phyloP scores from a whole-genome alignment of 2,888 invertebrate species.

The Molorchus minor region DNA sequence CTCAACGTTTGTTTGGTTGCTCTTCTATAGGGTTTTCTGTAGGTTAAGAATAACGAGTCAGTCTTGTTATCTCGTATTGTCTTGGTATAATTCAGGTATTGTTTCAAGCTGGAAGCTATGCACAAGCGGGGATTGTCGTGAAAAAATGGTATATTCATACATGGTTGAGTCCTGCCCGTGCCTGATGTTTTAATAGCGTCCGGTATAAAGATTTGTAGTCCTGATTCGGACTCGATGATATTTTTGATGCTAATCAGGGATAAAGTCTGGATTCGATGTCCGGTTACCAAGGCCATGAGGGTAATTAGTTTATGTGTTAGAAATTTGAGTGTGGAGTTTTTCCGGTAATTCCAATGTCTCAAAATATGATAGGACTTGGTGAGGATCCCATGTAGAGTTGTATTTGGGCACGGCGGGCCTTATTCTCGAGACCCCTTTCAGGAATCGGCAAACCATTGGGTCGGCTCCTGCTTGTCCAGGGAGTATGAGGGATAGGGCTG shows the following conservation, averaged over 20 bases:
- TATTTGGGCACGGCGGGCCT: slow-evolving; percentile 43
- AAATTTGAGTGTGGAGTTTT: slow-evolving; percentile 21
- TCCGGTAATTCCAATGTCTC: slow-evolving; percentile 2
- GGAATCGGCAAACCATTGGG: slow-evolving; percentile 39
- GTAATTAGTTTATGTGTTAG: slow-evolving; percentile 41
- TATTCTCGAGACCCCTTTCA: slow-evolving; percentile 41
- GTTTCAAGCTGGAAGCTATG: slow-evolving; percentile 25
- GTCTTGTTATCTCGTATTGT: background rate
- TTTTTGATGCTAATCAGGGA: slow-evolving; percentile 35
- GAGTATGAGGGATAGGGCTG: slow-evolving; percentile 45
- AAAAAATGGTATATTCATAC: slow-evolving; percentile 32
- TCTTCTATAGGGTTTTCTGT: slow-evolving; percentile 35
- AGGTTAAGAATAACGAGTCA: slow-evolving; percentile 34
- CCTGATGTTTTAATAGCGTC: slow-evolving; percentile 39
- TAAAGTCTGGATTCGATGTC: slow-evolving; percentile 43
- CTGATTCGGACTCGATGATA: slow-evolving; percentile 1
- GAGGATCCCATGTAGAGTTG: slow-evolving; percentile 48
- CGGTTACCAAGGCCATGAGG: slow-evolving; percentile 41
- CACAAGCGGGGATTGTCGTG: slow-evolving; percentile 30
- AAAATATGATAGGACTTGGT: slow-evolving; percentile 30
- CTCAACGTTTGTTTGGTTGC: slow-evolving; percentile 39
- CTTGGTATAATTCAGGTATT: slow-evolving; percentile 31
- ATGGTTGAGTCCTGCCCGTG: slow-evolving; percentile 23
- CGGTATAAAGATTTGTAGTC: slow-evolving; percentile 36
- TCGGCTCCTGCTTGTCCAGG: slow-evolving; percentile 33